phyloP scores from a whole-genome alignment of 2,113 vertebrate genomes.

The Tachycineta bicolor region DNA sequence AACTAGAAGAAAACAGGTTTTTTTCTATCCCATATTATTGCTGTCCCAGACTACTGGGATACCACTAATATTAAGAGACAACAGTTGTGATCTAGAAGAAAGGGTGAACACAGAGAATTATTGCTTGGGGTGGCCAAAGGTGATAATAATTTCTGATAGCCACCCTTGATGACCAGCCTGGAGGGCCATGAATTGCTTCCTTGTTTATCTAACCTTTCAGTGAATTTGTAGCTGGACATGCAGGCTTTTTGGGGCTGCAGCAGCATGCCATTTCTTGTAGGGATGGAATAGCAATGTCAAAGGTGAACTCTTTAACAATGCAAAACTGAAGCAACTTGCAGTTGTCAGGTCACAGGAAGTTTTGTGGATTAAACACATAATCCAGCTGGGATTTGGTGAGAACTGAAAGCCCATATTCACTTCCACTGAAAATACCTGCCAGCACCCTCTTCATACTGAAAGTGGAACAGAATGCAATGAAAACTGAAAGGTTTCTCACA shows the following conservation, averaged over 20 bases:
- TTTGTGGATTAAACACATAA: not conserved
- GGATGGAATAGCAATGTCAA: not conserved
- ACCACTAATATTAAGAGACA: not conserved
- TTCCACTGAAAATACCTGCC: not conserved
- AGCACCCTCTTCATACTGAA: not conserved
- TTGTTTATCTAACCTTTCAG: not conserved
- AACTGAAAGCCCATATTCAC: not conserved
- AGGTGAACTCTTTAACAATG: not conserved
- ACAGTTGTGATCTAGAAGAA: not conserved
- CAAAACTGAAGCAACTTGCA: not conserved
- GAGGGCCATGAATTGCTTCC: not conserved
- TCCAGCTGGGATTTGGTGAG: not conserved
- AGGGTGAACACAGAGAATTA: not conserved
- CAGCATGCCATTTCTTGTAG: not conserved
- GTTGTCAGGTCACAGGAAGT: not conserved
- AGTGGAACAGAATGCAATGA: not conserved
- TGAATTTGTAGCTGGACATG: not conserved
- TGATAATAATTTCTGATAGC: not conserved
- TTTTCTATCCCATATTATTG: not conserved
- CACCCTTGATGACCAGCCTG: not conserved
- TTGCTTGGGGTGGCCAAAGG: not conserved
- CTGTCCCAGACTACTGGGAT: not conserved
- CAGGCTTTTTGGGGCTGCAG: not conserved
- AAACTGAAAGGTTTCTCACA: not conserved
- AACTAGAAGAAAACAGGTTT: fast-evolving